phyloP scores from a whole-genome alignment of 2,888 invertebrate genomes.

The Dorcus hopei region DNA sequence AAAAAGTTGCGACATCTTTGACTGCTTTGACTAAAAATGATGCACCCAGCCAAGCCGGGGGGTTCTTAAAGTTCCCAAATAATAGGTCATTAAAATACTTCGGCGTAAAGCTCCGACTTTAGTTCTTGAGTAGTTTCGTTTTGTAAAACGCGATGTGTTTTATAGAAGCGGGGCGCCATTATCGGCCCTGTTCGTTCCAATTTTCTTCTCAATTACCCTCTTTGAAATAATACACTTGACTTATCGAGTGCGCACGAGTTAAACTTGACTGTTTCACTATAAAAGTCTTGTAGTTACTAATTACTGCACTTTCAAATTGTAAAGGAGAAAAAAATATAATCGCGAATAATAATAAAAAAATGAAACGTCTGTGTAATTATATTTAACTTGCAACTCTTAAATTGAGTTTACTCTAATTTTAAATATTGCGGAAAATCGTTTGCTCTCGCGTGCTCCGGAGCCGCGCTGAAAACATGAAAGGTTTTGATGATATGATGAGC shows the following conservation, averaged over 20 bases:
- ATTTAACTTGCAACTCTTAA: too few relatives aligned
- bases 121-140: constrained; percentile 18
- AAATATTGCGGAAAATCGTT: too few relatives aligned
- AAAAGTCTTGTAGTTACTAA: too few relatives aligned
- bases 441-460: too few relatives aligned
- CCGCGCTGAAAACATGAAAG: too few relatives aligned
- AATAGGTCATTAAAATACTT: constrained; percentile 13
- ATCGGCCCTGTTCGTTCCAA: constrained; percentile 22
- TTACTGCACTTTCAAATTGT: too few relatives aligned
- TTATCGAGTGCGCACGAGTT: constrained; percentile 3
- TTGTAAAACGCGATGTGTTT: constrained; percentile 18
- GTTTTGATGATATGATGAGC: too few relatives aligned
- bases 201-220: constrained; percentile 23
- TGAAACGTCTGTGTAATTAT: too few relatives aligned
- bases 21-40: background rate
- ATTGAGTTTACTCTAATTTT: too few relatives aligned
- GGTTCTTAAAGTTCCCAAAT: constrained; percentile 1
- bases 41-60: background rate
- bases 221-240: constrained; percentile 20
- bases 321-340: too few relatives aligned
- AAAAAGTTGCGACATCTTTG: too few relatives aligned
- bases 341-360: too few relatives aligned
- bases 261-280: background rate
- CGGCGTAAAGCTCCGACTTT: constrained; percentile 3
- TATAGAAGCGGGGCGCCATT: constrained; percentile 19